A percentile compares a stretch with the other conserved stretches of the same genome.
Conservation (phyloP, 2,888 invertebrate genomes). For the Eupithecia insigniata region DNA sequence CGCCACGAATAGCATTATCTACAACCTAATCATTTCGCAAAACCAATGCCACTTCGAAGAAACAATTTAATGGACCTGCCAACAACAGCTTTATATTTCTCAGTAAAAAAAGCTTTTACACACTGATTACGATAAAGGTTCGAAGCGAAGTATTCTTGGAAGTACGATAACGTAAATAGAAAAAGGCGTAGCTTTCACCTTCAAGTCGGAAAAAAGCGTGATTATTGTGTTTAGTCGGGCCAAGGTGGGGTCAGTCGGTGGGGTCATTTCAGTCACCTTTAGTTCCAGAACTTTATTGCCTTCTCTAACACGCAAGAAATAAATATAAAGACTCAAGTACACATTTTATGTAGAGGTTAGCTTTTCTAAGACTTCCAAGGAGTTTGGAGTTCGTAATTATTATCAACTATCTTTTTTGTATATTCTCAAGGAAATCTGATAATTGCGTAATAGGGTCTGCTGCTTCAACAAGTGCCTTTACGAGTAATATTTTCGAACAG, state of each 20-base stretch:
- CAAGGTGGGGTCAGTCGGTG: constrained; percentile 1
- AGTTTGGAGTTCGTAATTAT: too few species aligned
- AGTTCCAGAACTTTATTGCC: constrained; percentile 4
- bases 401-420: too few species aligned
- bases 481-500: too few species aligned
- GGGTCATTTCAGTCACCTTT: constrained; percentile 2
- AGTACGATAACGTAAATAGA: neutral
- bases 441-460: too few species aligned
- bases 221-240: neutral
- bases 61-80: constrained; percentile 4
- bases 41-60: constrained; percentile 3
- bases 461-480: too few species aligned
- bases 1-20: too few species aligned
- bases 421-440: too few species aligned
- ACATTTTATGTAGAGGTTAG: neutral
- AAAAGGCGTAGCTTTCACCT: constrained; percentile 6
- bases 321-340: neutral
- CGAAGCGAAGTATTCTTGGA: neutral
- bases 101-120: constrained; percentile 1
- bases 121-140: neutral
- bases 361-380: neutral
- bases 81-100: neutral
- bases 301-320: neutral
- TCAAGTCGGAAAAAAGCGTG: constrained; percentile 1
- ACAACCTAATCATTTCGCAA: neutral